These are phyloP conservation scores for Drosophila watanabei DNA, from an alignment of 1,140 invertebrate genomes.

Conservation along the genomic window DNA sequence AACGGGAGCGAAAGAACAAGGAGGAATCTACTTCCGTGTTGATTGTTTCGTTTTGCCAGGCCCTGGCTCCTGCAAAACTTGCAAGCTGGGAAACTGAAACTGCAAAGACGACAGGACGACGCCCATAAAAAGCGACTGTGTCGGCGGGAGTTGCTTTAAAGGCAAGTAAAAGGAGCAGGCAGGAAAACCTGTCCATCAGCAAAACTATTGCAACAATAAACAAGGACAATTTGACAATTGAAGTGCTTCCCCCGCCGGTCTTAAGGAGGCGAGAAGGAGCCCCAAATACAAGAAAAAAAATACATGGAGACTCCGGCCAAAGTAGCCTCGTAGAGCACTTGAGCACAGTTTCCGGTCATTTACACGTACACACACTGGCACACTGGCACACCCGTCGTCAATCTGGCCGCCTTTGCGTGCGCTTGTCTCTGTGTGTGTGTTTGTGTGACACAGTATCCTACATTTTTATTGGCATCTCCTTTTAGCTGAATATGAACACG, in stretches of 20 bases:
- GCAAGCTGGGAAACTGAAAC: constrained; percentile 29
- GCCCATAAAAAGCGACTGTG: constrained; percentile 78
- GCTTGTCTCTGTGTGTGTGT: constrained; percentile 20
- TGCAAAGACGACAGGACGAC: constrained; percentile 62
- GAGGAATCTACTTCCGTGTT: constrained; percentile 78
- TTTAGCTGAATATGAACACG: not conserved
- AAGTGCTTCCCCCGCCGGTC: constrained; percentile 60
- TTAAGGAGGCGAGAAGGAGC: constrained; percentile 8
- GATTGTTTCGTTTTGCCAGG: constrained; percentile 78
- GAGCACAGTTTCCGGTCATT: constrained; percentile 83
- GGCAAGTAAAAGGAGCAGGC: constrained; percentile 72
- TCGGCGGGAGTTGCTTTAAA: constrained; percentile 78
- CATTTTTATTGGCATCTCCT: constrained; percentile 75
- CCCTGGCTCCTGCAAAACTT: constrained; percentile 19
- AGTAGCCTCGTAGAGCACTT: constrained; percentile 69
- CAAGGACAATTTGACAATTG: constrained; percentile 83
- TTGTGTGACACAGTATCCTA: constrained; percentile 77
- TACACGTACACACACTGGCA: constrained; percentile 69
- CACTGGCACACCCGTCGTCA: not conserved
- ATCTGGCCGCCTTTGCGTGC: constrained; percentile 12
- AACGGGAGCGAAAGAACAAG: constrained; percentile 34
- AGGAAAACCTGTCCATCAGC: constrained; percentile 78
- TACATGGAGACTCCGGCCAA: constrained; percentile 19
- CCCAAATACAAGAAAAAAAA: constrained; percentile 7
- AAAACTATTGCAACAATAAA: constrained; percentile 84